Percentiles rank a stretch among this genome's conserved stretches.
phyloP scores from a whole-genome alignment of 1,140 invertebrate species.

The Neuroterus valhalla region DNA sequence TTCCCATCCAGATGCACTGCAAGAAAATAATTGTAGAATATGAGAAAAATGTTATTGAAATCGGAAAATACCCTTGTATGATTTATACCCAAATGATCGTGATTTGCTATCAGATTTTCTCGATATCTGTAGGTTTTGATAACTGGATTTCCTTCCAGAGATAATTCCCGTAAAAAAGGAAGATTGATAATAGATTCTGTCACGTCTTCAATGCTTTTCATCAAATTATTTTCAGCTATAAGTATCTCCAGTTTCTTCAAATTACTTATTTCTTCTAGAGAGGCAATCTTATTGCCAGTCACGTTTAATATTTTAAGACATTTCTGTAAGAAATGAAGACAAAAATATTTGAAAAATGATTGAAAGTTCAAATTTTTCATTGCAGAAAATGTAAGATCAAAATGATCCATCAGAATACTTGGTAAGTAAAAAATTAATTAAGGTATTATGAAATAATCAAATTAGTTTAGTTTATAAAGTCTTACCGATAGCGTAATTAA shows the following conservation, averaged over 20 bases:
- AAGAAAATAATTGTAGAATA: slow-evolving; percentile 29
- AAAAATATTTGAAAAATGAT: slow-evolving; percentile 41
- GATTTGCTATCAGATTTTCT: slow-evolving; percentile 80
- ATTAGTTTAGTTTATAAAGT: slow-evolving; percentile 38
- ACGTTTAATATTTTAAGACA: slow-evolving; percentile 74
- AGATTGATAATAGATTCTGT: slow-evolving; percentile 75
- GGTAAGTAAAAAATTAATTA: no score
- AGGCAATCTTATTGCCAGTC: slow-evolving; percentile 73
- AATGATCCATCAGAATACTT: no score
- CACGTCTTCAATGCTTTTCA: slow-evolving; percentile 72
- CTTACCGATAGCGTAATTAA: slow-evolving; percentile 78
- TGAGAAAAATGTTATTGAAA: neutral
- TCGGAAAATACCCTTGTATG: no score
- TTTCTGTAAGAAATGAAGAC: slow-evolving; percentile 62
- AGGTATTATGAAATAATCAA: neutral
- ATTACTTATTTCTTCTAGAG: slow-evolving; percentile 66
- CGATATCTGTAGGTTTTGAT: slow-evolving; percentile 77
- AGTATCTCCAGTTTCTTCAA: slow-evolving; percentile 70
- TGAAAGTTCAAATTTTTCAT: slow-evolving; percentile 22
- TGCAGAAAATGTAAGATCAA: neutral
- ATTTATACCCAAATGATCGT: slow-evolving; percentile 75
- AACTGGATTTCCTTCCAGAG: slow-evolving; percentile 79
- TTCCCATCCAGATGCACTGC: slow-evolving; percentile 74
- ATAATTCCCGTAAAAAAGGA: slow-evolving; percentile 74
- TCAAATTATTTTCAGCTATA: slow-evolving; percentile 73